Conservation (phyloP, 1,140 invertebrate species). For the Nasonia giraulti region DNA sequence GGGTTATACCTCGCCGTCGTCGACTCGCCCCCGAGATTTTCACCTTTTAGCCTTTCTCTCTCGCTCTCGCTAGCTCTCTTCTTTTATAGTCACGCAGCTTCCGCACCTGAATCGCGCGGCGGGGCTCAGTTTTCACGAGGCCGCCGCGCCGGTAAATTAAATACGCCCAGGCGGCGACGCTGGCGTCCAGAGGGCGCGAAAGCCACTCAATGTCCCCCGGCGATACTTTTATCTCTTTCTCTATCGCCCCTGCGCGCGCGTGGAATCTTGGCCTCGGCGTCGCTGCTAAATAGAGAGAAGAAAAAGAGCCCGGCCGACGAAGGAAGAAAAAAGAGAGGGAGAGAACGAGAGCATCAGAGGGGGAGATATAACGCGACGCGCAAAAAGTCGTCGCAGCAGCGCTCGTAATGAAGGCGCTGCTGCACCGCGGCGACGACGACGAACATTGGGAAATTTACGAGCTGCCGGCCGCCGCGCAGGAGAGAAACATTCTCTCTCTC, state of each 20-base stretch:
- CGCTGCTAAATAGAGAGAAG: background rate
- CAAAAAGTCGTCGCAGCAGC: background rate
- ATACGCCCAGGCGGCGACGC: background rate
- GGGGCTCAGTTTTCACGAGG: slow-evolving; percentile 1
- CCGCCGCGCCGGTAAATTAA: slow-evolving; percentile 27
- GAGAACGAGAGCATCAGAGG: background rate
- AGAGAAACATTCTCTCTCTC: slow-evolving; percentile 34
- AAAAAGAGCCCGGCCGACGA: background rate
- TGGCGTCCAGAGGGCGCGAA: background rate
- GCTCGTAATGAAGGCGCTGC: background rate
- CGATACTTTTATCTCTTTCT: background rate
- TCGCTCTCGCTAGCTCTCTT: background rate
- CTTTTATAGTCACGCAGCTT: background rate
- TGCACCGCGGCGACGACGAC: background rate
- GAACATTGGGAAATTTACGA: slow-evolving; percentile 45
- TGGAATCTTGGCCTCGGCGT: background rate
- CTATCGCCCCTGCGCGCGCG: background rate
- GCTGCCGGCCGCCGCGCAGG: background rate
- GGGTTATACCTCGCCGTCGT: background rate
- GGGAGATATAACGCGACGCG: background rate
- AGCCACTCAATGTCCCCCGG: slow-evolving; percentile 35
- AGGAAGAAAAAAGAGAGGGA: background rate
- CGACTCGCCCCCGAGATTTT: slow-evolving; percentile 46
- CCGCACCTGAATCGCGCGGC: background rate
- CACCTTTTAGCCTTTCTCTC: slow-evolving; percentile 15